Evolutionary conservation across 2,888 invertebrate species (phyloP).

Genomic region (Mythimna impura): DNA sequence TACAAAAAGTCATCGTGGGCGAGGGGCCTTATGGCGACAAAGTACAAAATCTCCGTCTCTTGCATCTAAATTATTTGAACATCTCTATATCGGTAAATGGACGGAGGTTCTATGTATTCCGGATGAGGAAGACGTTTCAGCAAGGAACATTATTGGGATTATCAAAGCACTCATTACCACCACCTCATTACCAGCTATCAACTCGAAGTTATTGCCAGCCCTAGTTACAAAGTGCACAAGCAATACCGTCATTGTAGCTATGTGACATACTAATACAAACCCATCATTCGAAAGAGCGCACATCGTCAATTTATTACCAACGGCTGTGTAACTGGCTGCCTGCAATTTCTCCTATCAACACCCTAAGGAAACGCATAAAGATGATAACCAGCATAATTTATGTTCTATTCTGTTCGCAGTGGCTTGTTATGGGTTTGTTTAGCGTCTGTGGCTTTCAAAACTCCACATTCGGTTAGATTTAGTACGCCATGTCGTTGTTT

Average conservation of each 20-base stretch:
- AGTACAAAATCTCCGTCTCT: background rate
- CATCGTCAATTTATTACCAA: constrained; percentile 54
- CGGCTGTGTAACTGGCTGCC: constrained; percentile 34
- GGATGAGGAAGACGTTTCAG: background rate
- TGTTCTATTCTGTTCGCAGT: constrained; percentile 9
- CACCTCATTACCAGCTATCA: background rate
- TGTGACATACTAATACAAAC: constrained; percentile 53
- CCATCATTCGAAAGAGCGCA: constrained; percentile 47
- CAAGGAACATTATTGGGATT: background rate
- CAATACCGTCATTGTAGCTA: constrained; percentile 55
- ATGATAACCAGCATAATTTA: constrained; percentile 36
- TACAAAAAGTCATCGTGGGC: too few species aligned
- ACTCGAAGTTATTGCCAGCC: constrained; percentile 36
- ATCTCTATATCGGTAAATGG: background rate
- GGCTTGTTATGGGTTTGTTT: constrained; percentile 12
- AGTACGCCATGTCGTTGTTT: background rate
- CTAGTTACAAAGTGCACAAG: constrained; percentile 42
- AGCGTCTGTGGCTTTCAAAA: constrained; percentile 4
- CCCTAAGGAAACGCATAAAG: constrained; percentile 47
- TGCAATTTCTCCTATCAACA: constrained; percentile 56
- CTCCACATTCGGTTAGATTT: background rate
- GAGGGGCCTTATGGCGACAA: background rate
- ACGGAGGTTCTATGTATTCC: background rate
- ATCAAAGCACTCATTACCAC: background rate
- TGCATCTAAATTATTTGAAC: background rate